Evolutionary conservation across 2,797 vertebrate species (phyloP).

Genomic region (Sylvilagus floridanus): DNA sequence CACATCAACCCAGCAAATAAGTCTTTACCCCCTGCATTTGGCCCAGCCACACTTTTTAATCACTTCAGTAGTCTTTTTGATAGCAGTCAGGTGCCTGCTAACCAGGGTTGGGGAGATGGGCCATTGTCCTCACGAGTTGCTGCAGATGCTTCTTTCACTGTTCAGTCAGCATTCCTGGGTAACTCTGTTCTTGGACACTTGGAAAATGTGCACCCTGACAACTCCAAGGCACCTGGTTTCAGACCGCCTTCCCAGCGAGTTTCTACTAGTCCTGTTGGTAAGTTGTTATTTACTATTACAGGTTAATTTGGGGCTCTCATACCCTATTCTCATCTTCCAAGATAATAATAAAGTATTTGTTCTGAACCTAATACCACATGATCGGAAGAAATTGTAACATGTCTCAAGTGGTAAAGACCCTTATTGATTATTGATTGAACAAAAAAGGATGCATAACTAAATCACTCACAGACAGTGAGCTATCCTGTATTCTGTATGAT

Average conservation of each 20-base stretch:
- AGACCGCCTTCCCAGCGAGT: slow-evolving; percentile 95
- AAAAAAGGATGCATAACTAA: background rate
- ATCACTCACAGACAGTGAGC: slow-evolving; percentile 27
- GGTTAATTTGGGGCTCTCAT: background rate
- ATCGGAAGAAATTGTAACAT: slow-evolving; percentile 52
- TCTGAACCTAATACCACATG: slow-evolving; percentile 37
- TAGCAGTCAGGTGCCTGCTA: slow-evolving; percentile 96
- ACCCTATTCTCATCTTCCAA: slow-evolving; percentile 35
- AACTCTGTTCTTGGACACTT: slow-evolving; percentile 94
- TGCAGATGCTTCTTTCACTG: slow-evolving; percentile 94
- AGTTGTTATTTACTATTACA: slow-evolving; percentile 79
- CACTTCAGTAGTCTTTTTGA: slow-evolving; percentile 99
- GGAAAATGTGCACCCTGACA: slow-evolving; percentile 95
- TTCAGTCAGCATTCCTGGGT: slow-evolving; percentile 93
- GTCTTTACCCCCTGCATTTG: slow-evolving; percentile 94
- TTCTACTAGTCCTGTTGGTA: slow-evolving; percentile 96
- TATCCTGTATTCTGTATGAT: slow-evolving; percentile 42
- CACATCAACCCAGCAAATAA: slow-evolving; percentile 95
- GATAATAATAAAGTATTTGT: slow-evolving; percentile 46
- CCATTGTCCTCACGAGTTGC: slow-evolving; percentile 94
- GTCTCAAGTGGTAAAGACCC: background rate
- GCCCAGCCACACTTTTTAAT: slow-evolving; percentile 96
- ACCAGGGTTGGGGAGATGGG: slow-evolving; percentile 97
- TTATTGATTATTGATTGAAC: slow-evolving; percentile 37
- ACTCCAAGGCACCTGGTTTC: slow-evolving; percentile 98